Percentiles rank a stretch among this genome's conserved stretches.
Evolutionary conservation across 2,888 invertebrate genomes (phyloP).

Genomic region (Phoronis australis): DNA sequence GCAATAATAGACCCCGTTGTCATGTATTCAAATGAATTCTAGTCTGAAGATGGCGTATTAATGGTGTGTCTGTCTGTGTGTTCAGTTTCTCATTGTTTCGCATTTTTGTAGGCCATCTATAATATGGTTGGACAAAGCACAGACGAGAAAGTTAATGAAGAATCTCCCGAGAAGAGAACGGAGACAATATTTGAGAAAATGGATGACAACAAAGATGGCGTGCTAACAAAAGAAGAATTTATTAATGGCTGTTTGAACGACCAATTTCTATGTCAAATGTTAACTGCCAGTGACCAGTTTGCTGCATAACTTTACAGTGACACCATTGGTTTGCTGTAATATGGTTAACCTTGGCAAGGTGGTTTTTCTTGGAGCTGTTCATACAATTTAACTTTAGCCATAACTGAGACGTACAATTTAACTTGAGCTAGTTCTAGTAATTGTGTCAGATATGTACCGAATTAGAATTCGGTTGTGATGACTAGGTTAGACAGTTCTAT

Average conservation of each 20-base stretch:
- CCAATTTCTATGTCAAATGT: constrained; percentile 49
- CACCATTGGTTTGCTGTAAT: too few relatives aligned
- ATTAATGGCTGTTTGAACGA: constrained; percentile 95
- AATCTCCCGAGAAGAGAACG: constrained; percentile 91
- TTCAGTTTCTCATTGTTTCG: neutral
- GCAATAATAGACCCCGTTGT: too few relatives aligned
- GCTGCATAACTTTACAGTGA: too few relatives aligned
- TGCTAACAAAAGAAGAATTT: constrained; percentile 96
- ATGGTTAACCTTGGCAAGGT: too few relatives aligned
- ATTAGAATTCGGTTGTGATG: too few relatives aligned
- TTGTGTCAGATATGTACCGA: too few relatives aligned
- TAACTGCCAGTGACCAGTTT: constrained; percentile 46
- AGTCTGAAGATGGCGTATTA: neutral
- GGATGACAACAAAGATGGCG: constrained; percentile 99
- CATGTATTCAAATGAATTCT: too few relatives aligned
- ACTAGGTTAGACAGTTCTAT: too few relatives aligned
- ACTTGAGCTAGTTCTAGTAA: too few relatives aligned
- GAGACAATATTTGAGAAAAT: constrained; percentile 99
- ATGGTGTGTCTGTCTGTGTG: neutral
- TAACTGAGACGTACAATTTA: too few relatives aligned
- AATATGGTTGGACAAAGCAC: constrained; percentile 88
- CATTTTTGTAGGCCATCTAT: constrained; percentile 86
- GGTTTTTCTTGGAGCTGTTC: too few relatives aligned
- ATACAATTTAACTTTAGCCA: too few relatives aligned
- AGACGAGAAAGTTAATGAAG: constrained; percentile 56